These are phyloP conservation scores for Brachyptera putata DNA, from an alignment of 2,888 invertebrate genomes.

Conservation along the genomic window DNA sequence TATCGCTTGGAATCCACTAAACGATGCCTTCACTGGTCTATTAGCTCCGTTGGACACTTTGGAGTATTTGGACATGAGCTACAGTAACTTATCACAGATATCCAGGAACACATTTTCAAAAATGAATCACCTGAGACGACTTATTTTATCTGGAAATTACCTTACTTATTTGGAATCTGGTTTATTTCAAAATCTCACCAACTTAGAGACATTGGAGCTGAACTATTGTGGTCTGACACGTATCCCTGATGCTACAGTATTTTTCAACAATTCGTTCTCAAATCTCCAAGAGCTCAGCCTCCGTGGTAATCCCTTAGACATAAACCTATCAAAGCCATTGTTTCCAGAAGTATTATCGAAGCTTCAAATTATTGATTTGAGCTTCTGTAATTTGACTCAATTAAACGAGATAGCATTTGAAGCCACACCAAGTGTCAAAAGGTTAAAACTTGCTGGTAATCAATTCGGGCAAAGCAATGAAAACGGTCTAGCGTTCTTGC, in stretches of 20 bases:
- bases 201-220: conserved; percentile 61
- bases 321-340: conserved; percentile 55
- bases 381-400: conserved; percentile 58
- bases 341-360: conserved; percentile 62
- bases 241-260: conserved; percentile 60
- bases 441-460: conserved; percentile 59
- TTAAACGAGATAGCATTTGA: conserved; percentile 58
- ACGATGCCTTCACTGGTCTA: conserved; percentile 61
- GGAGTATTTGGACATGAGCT: conserved; percentile 68
- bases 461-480: conserved; percentile 51
- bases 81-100: conserved; percentile 62
- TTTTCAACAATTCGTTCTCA: conserved; percentile 59
- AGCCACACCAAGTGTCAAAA: conserved; percentile 57
- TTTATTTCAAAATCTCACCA: conserved; percentile 62
- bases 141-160: conserved; percentile 65
- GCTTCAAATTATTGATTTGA: conserved; percentile 59
- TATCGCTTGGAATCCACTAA: conserved; percentile 65
- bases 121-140: conserved; percentile 61
- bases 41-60: conserved; percentile 61
- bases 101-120: conserved; percentile 62
- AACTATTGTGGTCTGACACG: conserved; percentile 63
- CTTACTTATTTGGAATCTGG: conserved; percentile 62
- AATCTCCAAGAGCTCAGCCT: conserved; percentile 63
- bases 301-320: conserved; percentile 61
- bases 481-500: conserved; percentile 17